A percentile compares a stretch with the other conserved stretches of the same genome.
Conservation (phyloP, 2,888 invertebrate species). For the Caenorhabditis zanzibari region DNA sequence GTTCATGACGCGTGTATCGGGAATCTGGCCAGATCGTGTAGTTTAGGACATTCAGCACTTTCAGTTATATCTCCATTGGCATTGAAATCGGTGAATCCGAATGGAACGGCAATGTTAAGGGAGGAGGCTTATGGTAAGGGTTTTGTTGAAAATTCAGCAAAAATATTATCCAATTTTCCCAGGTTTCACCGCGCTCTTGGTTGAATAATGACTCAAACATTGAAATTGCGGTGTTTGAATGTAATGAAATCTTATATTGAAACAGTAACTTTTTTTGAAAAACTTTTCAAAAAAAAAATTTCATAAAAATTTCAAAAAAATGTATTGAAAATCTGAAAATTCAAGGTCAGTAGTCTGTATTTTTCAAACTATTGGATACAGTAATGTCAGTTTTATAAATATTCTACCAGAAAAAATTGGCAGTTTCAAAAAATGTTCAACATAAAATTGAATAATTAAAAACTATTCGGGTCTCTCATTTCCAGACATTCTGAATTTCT, state of each 20-base stretch:
- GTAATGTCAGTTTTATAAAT: no score
- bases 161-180: no score
- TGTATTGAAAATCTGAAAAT: no score
- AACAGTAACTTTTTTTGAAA: no score
- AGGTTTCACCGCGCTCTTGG: no score
- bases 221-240: no score
- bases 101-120: conserved; percentile 61
- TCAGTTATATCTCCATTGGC: conserved; percentile 96
- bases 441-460: background rate
- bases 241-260: no score
- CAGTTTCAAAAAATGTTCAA: background rate
- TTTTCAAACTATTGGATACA: no score
- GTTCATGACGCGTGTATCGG: conserved; percentile 84
- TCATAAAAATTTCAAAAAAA: no score
- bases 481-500: background rate
- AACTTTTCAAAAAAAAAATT: conserved; percentile 7
- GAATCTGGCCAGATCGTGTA: conserved; percentile 88
- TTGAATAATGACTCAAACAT: no score
- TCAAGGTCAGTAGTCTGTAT: no score
- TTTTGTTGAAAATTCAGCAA: background rate
- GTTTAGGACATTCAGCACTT: conserved; percentile 92
- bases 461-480: background rate
- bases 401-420: background rate
- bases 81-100: conserved; percentile 84
- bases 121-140: conserved; percentile 70